Evolutionary conservation across 2,888 invertebrate genomes (phyloP).

Genomic region (Heliconius charithonia): DNA sequence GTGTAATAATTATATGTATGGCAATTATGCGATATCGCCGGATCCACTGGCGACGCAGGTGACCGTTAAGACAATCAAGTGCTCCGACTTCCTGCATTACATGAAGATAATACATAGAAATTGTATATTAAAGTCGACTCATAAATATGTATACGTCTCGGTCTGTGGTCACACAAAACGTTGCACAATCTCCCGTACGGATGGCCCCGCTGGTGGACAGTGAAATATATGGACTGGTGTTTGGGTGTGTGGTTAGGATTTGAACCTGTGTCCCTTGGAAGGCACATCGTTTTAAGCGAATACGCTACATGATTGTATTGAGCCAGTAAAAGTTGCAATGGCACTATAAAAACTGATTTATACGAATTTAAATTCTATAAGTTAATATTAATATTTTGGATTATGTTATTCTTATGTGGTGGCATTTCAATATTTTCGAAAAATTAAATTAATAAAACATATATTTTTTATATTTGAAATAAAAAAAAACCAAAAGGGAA

Average conservation of each 20-base stretch:
- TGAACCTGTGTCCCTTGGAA: too few species aligned
- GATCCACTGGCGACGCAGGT: constrained; percentile 62
- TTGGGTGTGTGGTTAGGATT: too few species aligned
- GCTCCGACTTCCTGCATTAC: constrained; percentile 80
- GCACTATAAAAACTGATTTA: background rate
- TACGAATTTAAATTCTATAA: background rate
- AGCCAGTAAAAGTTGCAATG: too few species aligned
- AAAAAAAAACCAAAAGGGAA: too few species aligned
- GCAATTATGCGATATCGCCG: constrained; percentile 69
- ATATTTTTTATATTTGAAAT: too few species aligned
- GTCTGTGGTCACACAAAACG: constrained; percentile 78
- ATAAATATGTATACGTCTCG: constrained; percentile 83
- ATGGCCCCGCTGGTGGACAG: constrained; percentile 62
- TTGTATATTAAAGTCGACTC: constrained; percentile 82
- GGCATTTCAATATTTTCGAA: too few species aligned
- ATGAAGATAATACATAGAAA: constrained; percentile 82
- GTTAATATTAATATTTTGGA: too few species aligned
- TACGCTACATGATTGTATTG: too few species aligned
- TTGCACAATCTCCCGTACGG: constrained; percentile 79
- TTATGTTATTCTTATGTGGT: too few species aligned
- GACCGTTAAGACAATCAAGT: constrained; percentile 81
- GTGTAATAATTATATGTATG: constrained; percentile 47
- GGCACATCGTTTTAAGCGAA: too few species aligned
- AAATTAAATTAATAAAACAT: too few species aligned
- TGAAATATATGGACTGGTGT: constrained; percentile 50